phyloP scores from a whole-genome alignment of 2,113 vertebrate genomes.

The Butastur rufipennis region DNA sequence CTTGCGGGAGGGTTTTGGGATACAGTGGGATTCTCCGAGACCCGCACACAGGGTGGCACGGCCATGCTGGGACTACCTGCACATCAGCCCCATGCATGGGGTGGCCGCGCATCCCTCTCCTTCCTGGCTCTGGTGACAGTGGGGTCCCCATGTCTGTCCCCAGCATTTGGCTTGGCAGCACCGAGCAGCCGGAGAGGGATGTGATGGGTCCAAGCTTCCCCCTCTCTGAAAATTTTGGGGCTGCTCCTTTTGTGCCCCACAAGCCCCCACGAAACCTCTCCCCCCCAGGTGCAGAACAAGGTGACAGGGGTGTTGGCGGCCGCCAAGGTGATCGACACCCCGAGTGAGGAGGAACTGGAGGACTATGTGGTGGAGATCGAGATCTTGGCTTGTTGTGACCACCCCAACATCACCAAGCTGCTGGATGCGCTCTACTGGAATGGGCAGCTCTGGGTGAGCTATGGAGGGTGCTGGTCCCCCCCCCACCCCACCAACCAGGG shows the following conservation, averaged over 20 bases:
- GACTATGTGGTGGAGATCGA: slow-evolving; percentile 68
- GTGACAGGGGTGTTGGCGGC: slow-evolving; percentile 33
- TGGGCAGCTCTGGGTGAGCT: slow-evolving; percentile 69
- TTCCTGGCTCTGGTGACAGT: neutral
- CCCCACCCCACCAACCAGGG: neutral
- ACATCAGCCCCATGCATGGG: accelerated
- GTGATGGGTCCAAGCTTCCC: accelerated
- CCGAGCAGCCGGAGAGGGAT: neutral
- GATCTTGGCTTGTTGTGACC: slow-evolving; percentile 65
- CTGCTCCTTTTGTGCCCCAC: neutral
- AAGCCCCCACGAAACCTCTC: accelerated
- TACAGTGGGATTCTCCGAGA: neutral
- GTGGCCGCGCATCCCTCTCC: accelerated
- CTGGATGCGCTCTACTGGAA: slow-evolving; percentile 67
- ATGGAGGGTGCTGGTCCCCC: neutral
- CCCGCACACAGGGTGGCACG: accelerated
- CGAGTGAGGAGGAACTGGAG: slow-evolving; percentile 70
- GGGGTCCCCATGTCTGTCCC: neutral
- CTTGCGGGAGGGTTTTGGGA: neutral
- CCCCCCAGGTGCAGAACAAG: slow-evolving; percentile 31
- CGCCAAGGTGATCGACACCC: slow-evolving; percentile 63
- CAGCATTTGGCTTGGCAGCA: accelerated
- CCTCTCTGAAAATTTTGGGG: accelerated
- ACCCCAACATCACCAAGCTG: slow-evolving; percentile 63
- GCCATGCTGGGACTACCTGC: neutral